Percentiles rank a stretch among this genome's conserved stretches.
Conservation (phyloP, 2,888 invertebrate species). For the Watsonalla binaria region DNA sequence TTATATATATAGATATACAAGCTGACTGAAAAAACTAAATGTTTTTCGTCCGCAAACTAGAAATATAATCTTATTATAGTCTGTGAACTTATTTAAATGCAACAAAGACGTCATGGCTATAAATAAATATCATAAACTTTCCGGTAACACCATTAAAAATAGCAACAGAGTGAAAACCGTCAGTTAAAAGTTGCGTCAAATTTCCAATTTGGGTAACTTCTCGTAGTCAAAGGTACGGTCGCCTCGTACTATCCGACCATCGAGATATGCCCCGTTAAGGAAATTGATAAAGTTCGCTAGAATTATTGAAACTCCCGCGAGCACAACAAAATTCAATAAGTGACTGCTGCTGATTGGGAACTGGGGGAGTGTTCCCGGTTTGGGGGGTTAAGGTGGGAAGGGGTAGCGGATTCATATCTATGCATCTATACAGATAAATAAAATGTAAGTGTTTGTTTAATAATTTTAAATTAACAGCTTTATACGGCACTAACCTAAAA, state of each 20-base stretch:
- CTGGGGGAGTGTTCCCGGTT: conserved; percentile 21
- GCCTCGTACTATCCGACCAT: conserved; percentile 23
- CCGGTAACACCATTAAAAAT: neutral
- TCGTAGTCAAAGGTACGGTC: neutral
- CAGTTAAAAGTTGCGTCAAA: neutral
- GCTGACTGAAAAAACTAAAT: too few relatives aligned
- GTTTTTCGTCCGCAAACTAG: too few relatives aligned
- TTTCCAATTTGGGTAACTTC: neutral
- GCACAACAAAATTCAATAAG: conserved; percentile 77
- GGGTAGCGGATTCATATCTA: conserved; percentile 3
- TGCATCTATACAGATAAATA: neutral
- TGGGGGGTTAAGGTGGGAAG: neutral
- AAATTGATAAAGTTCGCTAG: conserved; percentile 74
- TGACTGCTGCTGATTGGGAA: conserved; percentile 72
- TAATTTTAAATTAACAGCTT: too few relatives aligned
- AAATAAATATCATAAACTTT: neutral
- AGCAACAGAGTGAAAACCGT: neutral
- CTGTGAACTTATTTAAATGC: too few relatives aligned
- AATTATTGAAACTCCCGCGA: conserved; percentile 71
- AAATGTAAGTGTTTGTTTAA: too few relatives aligned
- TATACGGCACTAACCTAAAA: too few relatives aligned
- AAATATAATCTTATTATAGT: too few relatives aligned
- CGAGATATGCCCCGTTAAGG: conserved; percentile 64
- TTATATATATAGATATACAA: too few relatives aligned
- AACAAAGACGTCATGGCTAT: too few relatives aligned